Conservation (phyloP, 2,113 vertebrate genomes). For the Aplodontia rufa region DNA sequence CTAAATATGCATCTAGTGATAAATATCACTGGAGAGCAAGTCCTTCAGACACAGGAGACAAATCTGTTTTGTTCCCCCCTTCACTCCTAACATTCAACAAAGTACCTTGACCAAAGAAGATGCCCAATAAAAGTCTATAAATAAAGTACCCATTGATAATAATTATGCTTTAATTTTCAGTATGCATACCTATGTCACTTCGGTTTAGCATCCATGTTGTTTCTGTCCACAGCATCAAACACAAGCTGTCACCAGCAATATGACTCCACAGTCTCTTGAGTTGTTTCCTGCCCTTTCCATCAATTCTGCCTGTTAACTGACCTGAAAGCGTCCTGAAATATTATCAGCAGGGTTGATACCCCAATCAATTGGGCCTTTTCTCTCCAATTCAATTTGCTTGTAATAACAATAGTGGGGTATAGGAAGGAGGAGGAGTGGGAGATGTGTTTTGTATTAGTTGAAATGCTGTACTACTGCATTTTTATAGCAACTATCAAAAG, state of each 20-base stretch:
- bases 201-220: background rate
- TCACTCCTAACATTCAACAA: background rate
- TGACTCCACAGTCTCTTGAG: background rate
- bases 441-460: background rate
- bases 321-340: background rate
- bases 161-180: background rate
- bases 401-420: background rate
- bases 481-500: background rate
- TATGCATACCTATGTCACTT: background rate
- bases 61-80: background rate
- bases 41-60: background rate
- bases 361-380: background rate
- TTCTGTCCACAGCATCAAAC: constrained; percentile 8
- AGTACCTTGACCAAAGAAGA: background rate
- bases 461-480: background rate
- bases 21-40: background rate
- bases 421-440: background rate
- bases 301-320: background rate
- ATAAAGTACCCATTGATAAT: background rate
- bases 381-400: constrained; percentile 25
- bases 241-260: background rate
- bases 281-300: background rate
- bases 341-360: background rate
- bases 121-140: background rate
- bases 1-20: background rate